These are phyloP conservation scores for Euura lappo DNA, from an alignment of 1,140 invertebrate species.

Conservation along the genomic window DNA sequence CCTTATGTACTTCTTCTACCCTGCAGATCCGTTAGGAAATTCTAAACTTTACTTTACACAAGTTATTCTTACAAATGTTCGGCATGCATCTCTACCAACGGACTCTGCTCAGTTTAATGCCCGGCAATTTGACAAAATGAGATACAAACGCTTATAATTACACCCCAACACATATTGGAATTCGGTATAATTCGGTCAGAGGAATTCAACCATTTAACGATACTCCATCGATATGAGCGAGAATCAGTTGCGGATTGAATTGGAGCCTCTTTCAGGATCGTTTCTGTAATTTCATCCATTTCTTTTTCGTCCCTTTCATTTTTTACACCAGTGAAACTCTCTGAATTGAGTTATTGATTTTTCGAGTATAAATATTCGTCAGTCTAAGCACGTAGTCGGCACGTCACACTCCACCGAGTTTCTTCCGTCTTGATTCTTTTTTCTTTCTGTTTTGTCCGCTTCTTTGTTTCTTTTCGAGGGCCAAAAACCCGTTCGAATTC, in stretches of 20 bases:
- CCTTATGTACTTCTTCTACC: not conserved
- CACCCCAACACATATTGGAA: too few species aligned
- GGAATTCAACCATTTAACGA: too few species aligned
- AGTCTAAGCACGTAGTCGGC: conserved; percentile 31
- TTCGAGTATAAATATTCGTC: conserved; percentile 29
- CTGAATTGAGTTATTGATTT: conserved; percentile 12
- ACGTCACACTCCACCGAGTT: conserved; percentile 27
- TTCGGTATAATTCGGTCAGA: too few species aligned
- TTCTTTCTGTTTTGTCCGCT: not conserved
- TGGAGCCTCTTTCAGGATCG: too few species aligned
- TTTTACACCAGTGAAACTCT: not conserved
- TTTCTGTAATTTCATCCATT: too few species aligned
- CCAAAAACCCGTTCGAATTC: too few species aligned
- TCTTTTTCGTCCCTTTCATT: too few species aligned
- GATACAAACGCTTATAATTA: too few species aligned
- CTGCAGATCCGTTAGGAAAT: not conserved
- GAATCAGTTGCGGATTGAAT: too few species aligned
- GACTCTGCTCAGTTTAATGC: not conserved
- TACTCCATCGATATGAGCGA: too few species aligned
- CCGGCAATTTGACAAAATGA: too few species aligned
- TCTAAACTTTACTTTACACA: not conserved
- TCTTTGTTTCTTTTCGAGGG: not conserved
- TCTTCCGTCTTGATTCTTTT: conserved; percentile 24
- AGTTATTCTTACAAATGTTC: not conserved
- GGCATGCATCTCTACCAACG: not conserved